Evolutionary conservation across 2,113 vertebrate species (phyloP), one percentile per base, ranked within the genome.

Genomic region (Ptilorrhoa leucosticta): DNA sequence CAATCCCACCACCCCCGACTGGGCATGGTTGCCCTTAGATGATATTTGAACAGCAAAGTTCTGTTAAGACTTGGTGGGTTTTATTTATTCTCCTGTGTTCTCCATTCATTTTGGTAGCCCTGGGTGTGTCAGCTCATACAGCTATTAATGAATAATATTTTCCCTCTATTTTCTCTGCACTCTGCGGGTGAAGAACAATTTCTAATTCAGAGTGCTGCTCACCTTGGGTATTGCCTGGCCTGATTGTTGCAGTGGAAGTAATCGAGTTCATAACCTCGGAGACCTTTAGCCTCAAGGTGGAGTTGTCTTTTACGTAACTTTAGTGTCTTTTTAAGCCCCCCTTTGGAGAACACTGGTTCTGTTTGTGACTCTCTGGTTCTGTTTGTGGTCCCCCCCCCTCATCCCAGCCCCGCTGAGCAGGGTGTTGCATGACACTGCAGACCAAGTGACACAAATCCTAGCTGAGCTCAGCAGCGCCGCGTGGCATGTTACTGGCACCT

Each of bases 191-290:
- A 40, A 54, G 72, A 73, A 21, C 10, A 3, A 0, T 61, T 51
- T 33, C 31, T 58, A 16, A 6, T 15, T 60, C 10, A 5, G 44
- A 19, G 10, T 10, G 6, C 53, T 21, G 7, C n/a, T 44, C 8
- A 1, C 20, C 15, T 7, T 26, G 11, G 54, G 13, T 27, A 13
- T 54, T 56, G 35, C 14, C 28, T 54, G 4, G 15, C 10, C 70
- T 54, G 40, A 16, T 57, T 45, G 37, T 45, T 63, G 6, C 16
- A 42, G 17, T n/a, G 18, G 40, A 44, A 86, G 10, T 51, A 73
- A 18, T 21, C 0, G 0, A 28, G 26, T 15, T 61, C 18, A 6
- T 53, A 33, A 71, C 45, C 13, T 40, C 2, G 0, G 37, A 57
- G 66, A 37, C n/a, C 8, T 64, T 71, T 7, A 2, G 1, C 26